Evolutionary conservation across 2,888 invertebrate genomes (phyloP), one percentile per base, ranked within the genome.

Genomic region (Liodrosophila aerea): DNA sequence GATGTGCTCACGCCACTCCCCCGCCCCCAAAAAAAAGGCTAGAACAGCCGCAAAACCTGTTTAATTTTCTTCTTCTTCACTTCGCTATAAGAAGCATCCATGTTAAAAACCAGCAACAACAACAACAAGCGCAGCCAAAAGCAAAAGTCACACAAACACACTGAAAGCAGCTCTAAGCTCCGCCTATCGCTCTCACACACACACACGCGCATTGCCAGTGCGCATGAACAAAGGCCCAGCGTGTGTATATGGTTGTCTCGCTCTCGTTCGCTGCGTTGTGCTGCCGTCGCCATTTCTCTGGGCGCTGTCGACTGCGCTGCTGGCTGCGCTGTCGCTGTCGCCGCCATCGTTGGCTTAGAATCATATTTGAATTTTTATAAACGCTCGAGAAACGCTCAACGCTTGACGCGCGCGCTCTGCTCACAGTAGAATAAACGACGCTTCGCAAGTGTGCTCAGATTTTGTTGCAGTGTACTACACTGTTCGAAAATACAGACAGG

Each of bases 361-460:
- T 86, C 86, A 75, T 82, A 86, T 87, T 86, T 78, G 85, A 87
- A 86, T 87, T 86, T 87, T 87, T 87, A 88, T 86, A 88, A 87
- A 87, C 87, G 85, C 86, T 73, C 76, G 81, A 83, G 84, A 67
- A 84, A 83, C 81, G 74, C 72, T 81, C 57, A 59, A 83, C 76
- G 85, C 67, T 73, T 83, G 83, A 80, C 80, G 78, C 84, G 86
- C 77, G 81, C 86, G 84, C 73, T 68, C 54, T 33, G n/a, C 30
- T 34, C 34, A 40, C 27, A 8, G 39, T 40, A 67, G 36, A 47
- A 52, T 61, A 30, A 18, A 36, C 27, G 8, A n/a, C 15, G 2
- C 27, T 1, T 13, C 11, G 13, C 4, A 34, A 41, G 4, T 11
- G 11, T 22, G 22, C 22, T 7, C 7, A 33, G 40, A 52, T 58